These are phyloP conservation scores for Tauraco erythrolophus DNA, from an alignment of 2,113 vertebrate species.

Conservation along the genomic window DNA sequence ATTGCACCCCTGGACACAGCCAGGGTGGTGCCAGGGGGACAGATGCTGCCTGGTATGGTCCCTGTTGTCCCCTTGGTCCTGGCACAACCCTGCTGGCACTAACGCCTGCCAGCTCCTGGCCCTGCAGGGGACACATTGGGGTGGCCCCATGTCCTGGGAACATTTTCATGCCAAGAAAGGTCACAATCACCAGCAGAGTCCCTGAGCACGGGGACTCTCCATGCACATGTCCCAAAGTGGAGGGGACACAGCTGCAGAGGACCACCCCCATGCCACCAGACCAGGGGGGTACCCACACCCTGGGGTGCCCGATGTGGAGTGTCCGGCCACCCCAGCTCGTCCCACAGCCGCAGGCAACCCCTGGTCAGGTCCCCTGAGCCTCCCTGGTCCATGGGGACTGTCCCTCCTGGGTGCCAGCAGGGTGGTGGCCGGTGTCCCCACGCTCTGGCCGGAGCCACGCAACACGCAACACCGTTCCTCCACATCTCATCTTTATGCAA, in stretches of 20 bases:
- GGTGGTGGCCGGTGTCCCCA: rapidly evolving
- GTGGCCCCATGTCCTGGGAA: no score
- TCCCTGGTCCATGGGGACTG: rapidly evolving
- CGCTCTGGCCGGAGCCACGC: rapidly evolving
- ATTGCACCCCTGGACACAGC: background rate
- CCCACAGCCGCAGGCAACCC: background rate
- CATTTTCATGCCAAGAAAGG: background rate
- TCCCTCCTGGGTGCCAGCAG: rapidly evolving
- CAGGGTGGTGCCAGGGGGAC: rapidly evolving
- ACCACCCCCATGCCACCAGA: rapidly evolving
- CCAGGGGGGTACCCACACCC: no score
- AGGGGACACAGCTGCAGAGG: background rate
- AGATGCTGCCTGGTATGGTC: background rate
- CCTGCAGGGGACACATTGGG: rapidly evolving
- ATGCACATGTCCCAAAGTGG: background rate
- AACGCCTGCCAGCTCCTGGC: no score
- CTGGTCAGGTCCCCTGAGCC: background rate
- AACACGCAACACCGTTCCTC: rapidly evolving
- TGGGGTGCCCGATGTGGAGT: background rate
- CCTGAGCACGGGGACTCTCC: background rate
- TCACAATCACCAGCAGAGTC: background rate
- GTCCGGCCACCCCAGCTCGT: rapidly evolving
- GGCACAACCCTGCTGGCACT: background rate
- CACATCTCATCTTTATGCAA: background rate
- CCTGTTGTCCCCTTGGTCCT: background rate